A percentile compares a stretch with the other conserved stretches of the same genome.
These are phyloP conservation scores for Diabrotica undecimpunctata DNA, from an alignment of 1,140 invertebrate genomes.

Conservation along the genomic window DNA sequence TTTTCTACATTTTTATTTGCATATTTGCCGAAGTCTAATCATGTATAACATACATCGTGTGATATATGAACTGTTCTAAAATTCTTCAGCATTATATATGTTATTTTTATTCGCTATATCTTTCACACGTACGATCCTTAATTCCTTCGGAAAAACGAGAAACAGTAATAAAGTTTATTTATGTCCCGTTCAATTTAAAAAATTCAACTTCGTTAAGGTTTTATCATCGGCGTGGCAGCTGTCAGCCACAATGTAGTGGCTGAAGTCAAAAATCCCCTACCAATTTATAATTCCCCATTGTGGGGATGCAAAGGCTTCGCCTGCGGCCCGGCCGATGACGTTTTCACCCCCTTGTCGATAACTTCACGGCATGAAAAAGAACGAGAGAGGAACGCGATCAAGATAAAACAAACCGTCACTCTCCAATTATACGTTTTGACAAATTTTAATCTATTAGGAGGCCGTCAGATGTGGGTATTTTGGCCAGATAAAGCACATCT, in stretches of 20 bases:
- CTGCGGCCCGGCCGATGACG: constrained; percentile 18
- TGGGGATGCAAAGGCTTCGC: constrained; percentile 19
- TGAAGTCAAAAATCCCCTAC: constrained; percentile 42
- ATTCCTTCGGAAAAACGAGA: constrained; percentile 5
- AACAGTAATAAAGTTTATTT: constrained; percentile 23
- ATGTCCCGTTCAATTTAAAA: constrained; percentile 26
- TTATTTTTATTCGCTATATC: background rate
- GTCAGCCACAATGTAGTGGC: constrained; percentile 45
- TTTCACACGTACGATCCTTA: background rate
- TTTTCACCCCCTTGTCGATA: constrained; percentile 22
- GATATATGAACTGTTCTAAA: no score
- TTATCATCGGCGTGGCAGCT: constrained; percentile 34
- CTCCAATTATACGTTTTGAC: constrained; percentile 27
- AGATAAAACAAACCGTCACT: constrained; percentile 23
- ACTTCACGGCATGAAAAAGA: constrained; percentile 6
- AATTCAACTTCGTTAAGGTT: constrained; percentile 34
- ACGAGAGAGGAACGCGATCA: constrained; percentile 4
- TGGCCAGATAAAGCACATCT: background rate
- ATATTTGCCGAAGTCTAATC: no score
- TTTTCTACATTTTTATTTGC: no score
- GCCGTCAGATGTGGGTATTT: background rate
- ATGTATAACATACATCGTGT: no score
- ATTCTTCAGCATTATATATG: no score
- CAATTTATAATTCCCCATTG: constrained; percentile 41
- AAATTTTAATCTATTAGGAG: constrained; percentile 27